phyloP scores from a whole-genome alignment of 2,113 vertebrate genomes.

The Tichodroma muraria region DNA sequence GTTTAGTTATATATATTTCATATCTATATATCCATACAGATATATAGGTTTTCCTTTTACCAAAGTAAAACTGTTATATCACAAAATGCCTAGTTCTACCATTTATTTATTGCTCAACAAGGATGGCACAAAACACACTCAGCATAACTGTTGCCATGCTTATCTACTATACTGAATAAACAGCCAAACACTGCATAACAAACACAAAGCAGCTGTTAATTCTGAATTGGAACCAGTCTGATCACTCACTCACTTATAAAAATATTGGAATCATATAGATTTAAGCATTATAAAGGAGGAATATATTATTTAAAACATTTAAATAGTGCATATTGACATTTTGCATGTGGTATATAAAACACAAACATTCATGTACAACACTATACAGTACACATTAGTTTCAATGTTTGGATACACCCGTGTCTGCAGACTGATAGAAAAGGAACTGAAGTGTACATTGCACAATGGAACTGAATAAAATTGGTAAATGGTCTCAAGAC shows the following conservation, averaged over 20 bases:
- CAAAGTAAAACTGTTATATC: conserved; percentile 74
- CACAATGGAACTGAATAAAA: conserved; percentile 66
- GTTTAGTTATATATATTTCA: conserved; percentile 72
- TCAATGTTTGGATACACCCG: conserved; percentile 72
- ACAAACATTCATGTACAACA: conserved; percentile 80
- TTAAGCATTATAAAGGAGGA: conserved; percentile 84
- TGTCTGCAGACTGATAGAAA: conserved; percentile 67
- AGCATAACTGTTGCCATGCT: conserved; percentile 79
- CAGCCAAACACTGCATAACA: conserved; percentile 77
- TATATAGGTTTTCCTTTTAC: conserved; percentile 72
- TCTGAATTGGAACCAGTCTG: conserved; percentile 75
- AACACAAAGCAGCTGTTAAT: conserved; percentile 76
- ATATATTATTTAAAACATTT: conserved; percentile 87
- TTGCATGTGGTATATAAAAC: conserved; percentile 81
- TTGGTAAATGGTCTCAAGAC: conserved; percentile 60
- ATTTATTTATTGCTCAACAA: conserved; percentile 88
- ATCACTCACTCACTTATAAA: conserved; percentile 79
- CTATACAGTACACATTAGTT: conserved; percentile 78
- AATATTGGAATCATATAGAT: conserved; percentile 83
- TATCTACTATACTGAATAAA: conserved; percentile 76
- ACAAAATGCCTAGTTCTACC: conserved; percentile 73
- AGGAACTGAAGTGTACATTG: conserved; percentile 71
- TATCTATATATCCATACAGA: conserved; percentile 69
- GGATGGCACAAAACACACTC: conserved; percentile 84
- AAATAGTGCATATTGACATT: conserved; percentile 80